Percentiles rank a stretch among this genome's conserved stretches.
Evolutionary conservation across 1,140 invertebrate species (phyloP).

Genomic region (Tetramorium simillimum): DNA sequence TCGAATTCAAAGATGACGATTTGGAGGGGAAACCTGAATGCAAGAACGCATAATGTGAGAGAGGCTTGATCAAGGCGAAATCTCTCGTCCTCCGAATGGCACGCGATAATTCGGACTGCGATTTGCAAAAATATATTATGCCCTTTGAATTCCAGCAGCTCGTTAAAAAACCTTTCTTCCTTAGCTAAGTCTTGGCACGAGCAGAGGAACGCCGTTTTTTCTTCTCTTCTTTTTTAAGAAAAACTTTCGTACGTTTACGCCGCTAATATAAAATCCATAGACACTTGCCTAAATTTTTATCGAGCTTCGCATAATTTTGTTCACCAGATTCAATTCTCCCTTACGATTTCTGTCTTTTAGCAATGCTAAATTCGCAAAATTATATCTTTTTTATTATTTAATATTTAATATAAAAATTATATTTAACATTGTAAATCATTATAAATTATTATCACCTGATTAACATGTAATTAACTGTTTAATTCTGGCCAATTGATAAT

Average conservation of each 20-base stretch:
- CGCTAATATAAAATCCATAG: slow-evolving; percentile 41
- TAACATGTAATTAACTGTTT: background rate
- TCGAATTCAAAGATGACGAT: slow-evolving; percentile 53
- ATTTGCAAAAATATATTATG: slow-evolving; percentile 51
- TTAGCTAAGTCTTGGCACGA: slow-evolving; percentile 74
- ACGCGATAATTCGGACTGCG: slow-evolving; percentile 1
- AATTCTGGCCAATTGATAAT: background rate
- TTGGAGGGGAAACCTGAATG: slow-evolving; percentile 16
- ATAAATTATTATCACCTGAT: background rate
- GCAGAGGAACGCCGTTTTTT: slow-evolving; percentile 73
- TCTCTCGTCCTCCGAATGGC: background rate
- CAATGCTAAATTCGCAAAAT: background rate
- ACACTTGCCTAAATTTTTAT: slow-evolving; percentile 54
- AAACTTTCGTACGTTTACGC: slow-evolving; percentile 41
- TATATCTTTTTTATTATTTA: slow-evolving; percentile 8
- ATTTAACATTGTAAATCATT: background rate
- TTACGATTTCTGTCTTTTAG: background rate
- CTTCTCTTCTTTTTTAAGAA: slow-evolving; percentile 18
- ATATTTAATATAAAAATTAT: background rate
- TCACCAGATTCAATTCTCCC: background rate
- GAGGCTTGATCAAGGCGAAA: slow-evolving; percentile 21
- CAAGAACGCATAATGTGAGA: slow-evolving; percentile 34
- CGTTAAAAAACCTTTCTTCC: slow-evolving; percentile 65
- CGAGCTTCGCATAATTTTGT: slow-evolving; percentile 29
- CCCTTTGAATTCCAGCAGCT: slow-evolving; percentile 65